These are phyloP conservation scores for Scaptomyza flava DNA, from an alignment of 2,888 invertebrate species.

Conservation along the genomic window DNA sequence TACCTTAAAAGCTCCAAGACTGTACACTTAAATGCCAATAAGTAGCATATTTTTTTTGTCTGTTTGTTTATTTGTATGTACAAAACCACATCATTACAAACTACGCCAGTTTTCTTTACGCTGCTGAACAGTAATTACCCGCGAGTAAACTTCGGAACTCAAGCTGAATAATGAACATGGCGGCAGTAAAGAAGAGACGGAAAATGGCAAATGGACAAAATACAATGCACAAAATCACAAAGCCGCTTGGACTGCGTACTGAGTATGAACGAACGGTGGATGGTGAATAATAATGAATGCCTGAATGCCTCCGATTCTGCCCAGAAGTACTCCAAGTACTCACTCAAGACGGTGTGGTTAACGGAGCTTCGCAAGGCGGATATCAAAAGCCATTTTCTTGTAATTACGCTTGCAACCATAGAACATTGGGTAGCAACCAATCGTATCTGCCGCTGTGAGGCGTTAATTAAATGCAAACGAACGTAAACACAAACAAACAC, in stretches of 20 bases:
- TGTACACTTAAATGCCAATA: conserved; percentile 20
- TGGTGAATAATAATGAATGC: conserved; percentile 54
- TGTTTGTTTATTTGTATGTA: conserved; percentile 1
- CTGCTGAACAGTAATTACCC: conserved; percentile 49
- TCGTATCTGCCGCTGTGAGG: conserved; percentile 34
- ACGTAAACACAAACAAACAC: conserved; percentile 13
- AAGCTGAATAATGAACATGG: conserved; percentile 36
- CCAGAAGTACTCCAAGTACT: background rate
- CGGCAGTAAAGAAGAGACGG: conserved; percentile 3
- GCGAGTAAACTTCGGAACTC: conserved; percentile 53
- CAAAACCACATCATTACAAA: conserved; percentile 17
- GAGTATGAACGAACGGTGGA: conserved; percentile 19
- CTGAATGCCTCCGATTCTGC: background rate
- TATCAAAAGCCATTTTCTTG: conserved; percentile 66
- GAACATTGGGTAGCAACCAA: conserved; percentile 26
- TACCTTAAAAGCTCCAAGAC: conserved; percentile 13
- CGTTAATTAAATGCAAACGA: conserved; percentile 71
- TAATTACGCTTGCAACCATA: conserved; percentile 56
- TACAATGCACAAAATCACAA: conserved; percentile 56
- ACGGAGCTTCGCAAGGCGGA: conserved; percentile 58
- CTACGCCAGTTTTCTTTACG: conserved; percentile 17
- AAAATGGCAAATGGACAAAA: conserved; percentile 51
- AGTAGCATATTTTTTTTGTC: conserved; percentile 13
- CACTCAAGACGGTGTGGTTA: conserved; percentile 59
- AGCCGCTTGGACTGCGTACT: conserved; percentile 9